Evolutionary conservation across 2,888 invertebrate species (phyloP).

Genomic region (Clistopyga incitator): DNA sequence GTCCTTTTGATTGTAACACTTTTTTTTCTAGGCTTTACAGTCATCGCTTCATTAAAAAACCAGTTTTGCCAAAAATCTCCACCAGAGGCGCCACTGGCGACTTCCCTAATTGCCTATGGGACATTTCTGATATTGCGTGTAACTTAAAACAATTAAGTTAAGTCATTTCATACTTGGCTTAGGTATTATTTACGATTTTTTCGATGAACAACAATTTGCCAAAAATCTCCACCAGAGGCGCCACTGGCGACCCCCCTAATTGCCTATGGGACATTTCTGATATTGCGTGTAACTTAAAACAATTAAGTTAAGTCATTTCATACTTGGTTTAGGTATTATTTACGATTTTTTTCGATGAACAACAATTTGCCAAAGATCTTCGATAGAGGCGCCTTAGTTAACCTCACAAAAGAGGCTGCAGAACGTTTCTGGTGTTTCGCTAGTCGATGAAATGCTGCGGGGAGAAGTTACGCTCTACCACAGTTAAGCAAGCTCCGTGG

Average conservation of each 20-base stretch:
- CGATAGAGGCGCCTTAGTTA: not conserved
- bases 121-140: no score
- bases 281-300: no score
- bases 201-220: not conserved
- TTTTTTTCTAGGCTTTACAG: no score
- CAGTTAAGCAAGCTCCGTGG: conserved; percentile 60
- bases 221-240: not conserved
- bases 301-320: not conserved
- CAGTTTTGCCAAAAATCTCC: not conserved
- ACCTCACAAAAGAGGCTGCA: not conserved
- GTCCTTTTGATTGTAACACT: not conserved
- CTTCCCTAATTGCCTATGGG: not conserved
- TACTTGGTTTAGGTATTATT: not conserved
- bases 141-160: no score
- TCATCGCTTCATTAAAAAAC: not conserved
- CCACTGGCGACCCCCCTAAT: not conserved
- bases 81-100: not conserved
- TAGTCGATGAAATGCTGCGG: conserved; percentile 29
- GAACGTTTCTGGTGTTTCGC: not conserved
- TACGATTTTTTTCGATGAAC: not conserved
- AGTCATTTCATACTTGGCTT: not conserved
- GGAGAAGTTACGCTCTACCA: conserved; percentile 43
- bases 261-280: no score
- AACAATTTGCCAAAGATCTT: not conserved
- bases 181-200: not conserved